Base-by-base conservation (phyloP, 2,888 invertebrate species). In the Orchestes rusci region DNA sequence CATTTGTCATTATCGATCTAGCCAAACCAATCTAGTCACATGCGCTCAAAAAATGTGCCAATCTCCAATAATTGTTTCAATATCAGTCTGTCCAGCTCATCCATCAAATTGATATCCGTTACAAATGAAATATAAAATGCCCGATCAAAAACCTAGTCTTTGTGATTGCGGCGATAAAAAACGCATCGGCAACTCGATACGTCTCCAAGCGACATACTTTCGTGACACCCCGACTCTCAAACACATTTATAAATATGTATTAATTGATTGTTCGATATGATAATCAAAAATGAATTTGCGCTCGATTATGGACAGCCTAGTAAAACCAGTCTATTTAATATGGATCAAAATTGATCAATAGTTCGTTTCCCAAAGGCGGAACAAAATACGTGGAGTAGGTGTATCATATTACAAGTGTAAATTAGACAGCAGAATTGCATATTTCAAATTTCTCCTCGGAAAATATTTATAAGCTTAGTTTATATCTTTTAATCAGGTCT, bases 311-410 rank as follows among this genome's bases (percentile, higher is more conserved):
- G 43, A 20, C 38, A 23, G 23, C 28, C 35, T 43, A 17, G 33
- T 33, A 38, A 38, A 43, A 43, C 43, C 32, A n/a, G 43, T 38
- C 29, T 38, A n/a, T 37, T 43, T 36, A 38, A 43, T 38, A 43
- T 38, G 38, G 38, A 33, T 43, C 38, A 20, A 27, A 37, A 31
- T 37, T 39, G 20, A 13, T 27, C 10, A 10, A 27, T n/a, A n/a
- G 27, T 27, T 12, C 27, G 27, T n/a, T n/a, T n/a, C n/a, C n/a
- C n/a, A n/a, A n/a, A 27, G 27, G 10, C 27, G 27, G 27, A 27
- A 27, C 12, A n/a, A 27, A 10, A 27, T 27, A 27, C 27, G 10
- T 27, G 10, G 27, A 27, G 34, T 34, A 34, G 34, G 34, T 18
- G 34, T 34, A 17, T 34, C 17, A 12, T 12, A 12, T 34, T 34